A percentile compares a stretch with the other conserved stretches of the same genome.
phyloP scores from a whole-genome alignment of 2,113 vertebrate genomes.

The Equus quagga region DNA sequence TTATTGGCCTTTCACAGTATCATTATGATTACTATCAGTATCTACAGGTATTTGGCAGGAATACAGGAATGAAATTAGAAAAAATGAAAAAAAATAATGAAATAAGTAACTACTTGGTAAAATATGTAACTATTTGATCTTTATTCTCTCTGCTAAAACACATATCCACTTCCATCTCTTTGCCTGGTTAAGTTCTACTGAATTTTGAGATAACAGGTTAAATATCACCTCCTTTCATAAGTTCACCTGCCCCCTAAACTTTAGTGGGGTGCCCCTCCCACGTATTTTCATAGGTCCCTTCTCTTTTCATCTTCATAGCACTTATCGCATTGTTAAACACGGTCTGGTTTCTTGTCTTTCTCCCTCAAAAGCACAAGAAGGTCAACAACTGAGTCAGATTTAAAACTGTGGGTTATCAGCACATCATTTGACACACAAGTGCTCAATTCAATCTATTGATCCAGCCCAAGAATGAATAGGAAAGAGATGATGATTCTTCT shows the following conservation, averaged over 20 bases:
- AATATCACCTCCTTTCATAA: too few relatives aligned
- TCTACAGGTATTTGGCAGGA: background rate
- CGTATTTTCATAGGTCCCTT: background rate
- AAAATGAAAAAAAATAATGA: background rate
- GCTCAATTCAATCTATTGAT: background rate
- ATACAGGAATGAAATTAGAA: background rate
- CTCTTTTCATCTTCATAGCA: background rate
- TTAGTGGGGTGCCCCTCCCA: background rate
- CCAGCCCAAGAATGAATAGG: background rate
- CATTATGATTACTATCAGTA: background rate
- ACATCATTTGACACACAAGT: background rate
- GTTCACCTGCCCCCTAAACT: background rate
- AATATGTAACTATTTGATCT: background rate
- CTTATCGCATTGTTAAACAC: too few relatives aligned
- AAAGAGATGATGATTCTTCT: background rate
- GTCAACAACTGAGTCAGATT: background rate
- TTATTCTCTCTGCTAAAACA: background rate
- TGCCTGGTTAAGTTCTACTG: background rate
- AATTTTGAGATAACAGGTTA: background rate
- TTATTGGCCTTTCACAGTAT: background rate
- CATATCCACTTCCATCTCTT: too few relatives aligned
- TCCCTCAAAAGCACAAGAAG: background rate
- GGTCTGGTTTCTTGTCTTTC: background rate
- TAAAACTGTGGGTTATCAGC: background rate
- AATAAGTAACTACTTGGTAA: background rate